Base-by-base conservation (phyloP, 2,797 vertebrate species). In the Channa striata region DNA sequence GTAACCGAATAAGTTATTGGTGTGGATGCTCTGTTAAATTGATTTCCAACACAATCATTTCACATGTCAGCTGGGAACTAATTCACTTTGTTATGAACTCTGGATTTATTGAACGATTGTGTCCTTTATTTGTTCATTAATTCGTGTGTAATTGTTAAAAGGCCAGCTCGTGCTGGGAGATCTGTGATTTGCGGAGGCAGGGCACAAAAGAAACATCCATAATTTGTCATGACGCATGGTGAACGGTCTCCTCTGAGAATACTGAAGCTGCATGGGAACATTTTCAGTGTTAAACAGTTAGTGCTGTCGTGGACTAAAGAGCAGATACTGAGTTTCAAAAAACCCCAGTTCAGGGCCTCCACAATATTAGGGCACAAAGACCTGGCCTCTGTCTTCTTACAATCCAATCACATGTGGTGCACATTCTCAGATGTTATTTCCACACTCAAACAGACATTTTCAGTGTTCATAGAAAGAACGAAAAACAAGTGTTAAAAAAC, bases 91-190 rank as follows among this genome's bases (percentile, higher is more conserved):
- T 56, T 76, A 67, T 51, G 25, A 50, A 44, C 57, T 58, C 52
- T 52, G 66, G 72, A 82, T 54, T 61, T 37, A 72, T 80, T 83
- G 80, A 87, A 75, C 77, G 65, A 85, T 84, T 52, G 6, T 68
- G 78, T 82, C 88, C 78, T 84, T 82, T 80, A 80, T 83, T 86
- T 89, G 80, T 82, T 80, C 60, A 68, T 87, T 84, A 83, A 86
- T 89, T 85, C 74, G 79, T 58, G 10, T 89, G 65, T 80, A 84
- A 90, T 84, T 81, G 71, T 74, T 69, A 81, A 72, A 73, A 71
- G 36, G 63, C 53, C 68, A 54, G 39, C 50, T 71, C 77, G 72
- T 51, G 44, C 58, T 64, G 50, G 46, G 37, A 71, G 62, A 51
- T 25, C 44, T 47, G 13, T 75, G 49, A 79, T 60, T 57, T 62